Percentiles rank a stretch among this genome's conserved stretches.
These are phyloP conservation scores for Spermophilus dauricus DNA, from an alignment of 2,113 vertebrate genomes.

Conservation along the genomic window DNA sequence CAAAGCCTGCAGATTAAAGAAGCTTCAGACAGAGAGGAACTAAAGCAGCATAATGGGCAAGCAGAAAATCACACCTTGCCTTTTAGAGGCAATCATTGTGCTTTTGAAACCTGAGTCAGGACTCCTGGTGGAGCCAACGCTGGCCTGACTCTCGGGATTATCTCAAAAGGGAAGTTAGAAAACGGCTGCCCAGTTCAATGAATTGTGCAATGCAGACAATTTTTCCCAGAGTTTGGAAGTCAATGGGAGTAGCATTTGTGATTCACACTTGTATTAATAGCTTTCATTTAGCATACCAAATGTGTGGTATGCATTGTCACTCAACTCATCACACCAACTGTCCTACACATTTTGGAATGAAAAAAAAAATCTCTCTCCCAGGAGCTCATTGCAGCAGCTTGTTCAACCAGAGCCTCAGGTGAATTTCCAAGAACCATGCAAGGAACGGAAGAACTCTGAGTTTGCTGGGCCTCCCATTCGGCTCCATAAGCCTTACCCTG, in stretches of 20 bases:
- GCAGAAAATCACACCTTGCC: neutral
- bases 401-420: neutral
- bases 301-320: neutral
- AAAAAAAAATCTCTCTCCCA: neutral
- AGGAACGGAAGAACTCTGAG: neutral
- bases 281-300: neutral
- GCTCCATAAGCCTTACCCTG: too few relatives aligned
- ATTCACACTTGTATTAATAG: conserved; percentile 56
- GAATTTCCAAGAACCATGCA: neutral
- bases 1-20: conserved; percentile 54
- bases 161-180: conserved; percentile 54
- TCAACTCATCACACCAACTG: neutral
- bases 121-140: neutral
- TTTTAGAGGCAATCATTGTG: neutral
- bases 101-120: conserved; percentile 4
- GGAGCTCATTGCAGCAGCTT: neutral
- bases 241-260: neutral
- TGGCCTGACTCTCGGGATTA: neutral
- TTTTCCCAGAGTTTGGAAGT: conserved; percentile 7
- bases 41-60: conserved; percentile 46
- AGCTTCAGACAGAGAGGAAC: conserved; percentile 5
- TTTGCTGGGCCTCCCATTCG: too few relatives aligned
- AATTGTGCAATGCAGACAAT: neutral
- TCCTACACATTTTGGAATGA: neutral
- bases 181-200: neutral